phyloP scores from a whole-genome alignment of 2,113 vertebrate species.

The Carassius carassius region DNA sequence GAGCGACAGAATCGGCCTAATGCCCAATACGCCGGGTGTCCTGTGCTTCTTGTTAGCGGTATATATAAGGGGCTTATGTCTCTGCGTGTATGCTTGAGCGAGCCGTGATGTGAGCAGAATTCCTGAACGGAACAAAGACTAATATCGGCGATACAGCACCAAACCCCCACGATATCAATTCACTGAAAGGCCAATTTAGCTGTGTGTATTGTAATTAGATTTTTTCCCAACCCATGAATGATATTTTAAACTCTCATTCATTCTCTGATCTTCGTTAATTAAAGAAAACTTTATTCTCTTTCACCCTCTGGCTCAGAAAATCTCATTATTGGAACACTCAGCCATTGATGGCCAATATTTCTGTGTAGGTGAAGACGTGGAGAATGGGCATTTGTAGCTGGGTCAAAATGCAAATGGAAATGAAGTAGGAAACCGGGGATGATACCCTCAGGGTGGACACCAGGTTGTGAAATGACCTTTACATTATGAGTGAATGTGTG shows the following conservation, averaged over 20 bases:
- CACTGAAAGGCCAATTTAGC: constrained; percentile 26
- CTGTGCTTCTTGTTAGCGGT: constrained; percentile 40
- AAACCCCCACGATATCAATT: constrained; percentile 44
- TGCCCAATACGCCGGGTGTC: constrained; percentile 38
- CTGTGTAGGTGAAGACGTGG: not conserved
- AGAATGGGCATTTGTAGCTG: constrained; percentile 23
- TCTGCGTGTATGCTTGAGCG: constrained; percentile 43
- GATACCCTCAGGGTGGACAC: constrained; percentile 18
- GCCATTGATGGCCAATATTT: constrained; percentile 29
- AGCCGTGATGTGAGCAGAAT: constrained; percentile 47
- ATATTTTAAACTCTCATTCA: constrained; percentile 44
- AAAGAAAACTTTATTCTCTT: constrained; percentile 39
- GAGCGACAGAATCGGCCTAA: constrained; percentile 44
- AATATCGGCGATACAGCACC: constrained; percentile 22
- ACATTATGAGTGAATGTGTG: not conserved
- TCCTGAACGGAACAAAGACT: constrained; percentile 34
- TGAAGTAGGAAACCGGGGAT: not conserved
- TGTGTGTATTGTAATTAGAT: not conserved
- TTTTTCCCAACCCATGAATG: not conserved
- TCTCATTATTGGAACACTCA: constrained; percentile 40
- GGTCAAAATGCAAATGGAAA: not conserved
- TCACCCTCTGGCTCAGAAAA: constrained; percentile 46
- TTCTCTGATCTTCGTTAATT: constrained; percentile 43
- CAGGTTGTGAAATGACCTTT: constrained; percentile 39
- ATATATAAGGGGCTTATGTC: constrained; percentile 51